Evolutionary conservation across 2,888 invertebrate genomes (phyloP), one percentile per base, ranked within the genome.

Genomic region (Sarcophaga rosellei): DNA sequence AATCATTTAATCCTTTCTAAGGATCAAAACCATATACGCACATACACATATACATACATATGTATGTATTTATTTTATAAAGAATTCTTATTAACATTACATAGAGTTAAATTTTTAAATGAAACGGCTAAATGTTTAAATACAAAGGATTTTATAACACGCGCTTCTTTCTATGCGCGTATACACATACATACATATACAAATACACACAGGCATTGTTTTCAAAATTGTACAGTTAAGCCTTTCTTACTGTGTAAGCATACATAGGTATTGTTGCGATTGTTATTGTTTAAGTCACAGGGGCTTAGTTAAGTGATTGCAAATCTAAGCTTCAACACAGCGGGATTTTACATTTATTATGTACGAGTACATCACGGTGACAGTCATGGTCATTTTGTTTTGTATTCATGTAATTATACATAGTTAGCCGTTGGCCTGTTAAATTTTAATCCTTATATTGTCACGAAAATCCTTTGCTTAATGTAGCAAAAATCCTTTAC

Each of bases 391-490:
- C 35, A 35, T 1, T 53, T 53, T 53, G 53, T 17, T 53, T 53
- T 66, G 21, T 74, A n/a, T 61, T n/a, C 21, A 25, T 35, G 35
- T 35, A 35, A 35, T 35, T 35, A 35, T n/a, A n/a, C n/a, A n/a
- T 35, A 2, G 35, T 35, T 35, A 35, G 35, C 8, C 35, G 35
- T 35, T 35, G 35, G 35, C 35, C 35, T 35, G 35, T 35, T 35
- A 76, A 76, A 25, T 77, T 76, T 79, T 76, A 84, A 76, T 76
- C 76, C 62, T 0, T 76, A 17, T 10, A 53, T 21, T 63, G 69
- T 78, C 17, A 17, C 57, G n/a, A 20, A 72, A 85, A 85, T 78
- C 85, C 74, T 81, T 85, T 81, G 65, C 77, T 85, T 81, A 74
- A 76, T 68, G 45, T 25, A 21, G 15, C 20, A 76, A 70, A 77